Evolutionary conservation across 2,113 vertebrate species (phyloP).

Genomic region (Martes martes): DNA sequence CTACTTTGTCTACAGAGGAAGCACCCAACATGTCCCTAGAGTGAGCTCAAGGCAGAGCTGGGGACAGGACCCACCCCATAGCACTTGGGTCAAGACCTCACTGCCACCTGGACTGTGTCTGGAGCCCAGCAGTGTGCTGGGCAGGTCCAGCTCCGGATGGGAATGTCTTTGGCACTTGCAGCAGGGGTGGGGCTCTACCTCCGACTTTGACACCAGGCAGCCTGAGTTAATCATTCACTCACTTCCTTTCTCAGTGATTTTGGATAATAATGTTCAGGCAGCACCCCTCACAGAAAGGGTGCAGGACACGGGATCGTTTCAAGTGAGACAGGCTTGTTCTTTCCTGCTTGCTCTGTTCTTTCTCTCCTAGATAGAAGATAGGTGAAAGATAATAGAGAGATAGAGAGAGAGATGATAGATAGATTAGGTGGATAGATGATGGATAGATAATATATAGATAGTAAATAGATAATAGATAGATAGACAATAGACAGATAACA

Average conservation of each 20-base stretch:
- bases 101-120: neutral
- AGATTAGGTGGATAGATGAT: neutral
- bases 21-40: neutral
- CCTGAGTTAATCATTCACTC: no score
- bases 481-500: neutral
- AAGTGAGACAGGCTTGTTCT: neutral
- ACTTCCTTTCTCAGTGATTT: neutral
- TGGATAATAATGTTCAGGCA: neutral
- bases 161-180: neutral
- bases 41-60: neutral
- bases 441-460: neutral
- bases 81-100: neutral
- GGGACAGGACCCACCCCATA: neutral
- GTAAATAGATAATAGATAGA: no score
- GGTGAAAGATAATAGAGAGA: neutral
- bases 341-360: neutral
- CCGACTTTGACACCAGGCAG: neutral
- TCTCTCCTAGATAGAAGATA: neutral
- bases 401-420: neutral
- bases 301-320: accelerated
- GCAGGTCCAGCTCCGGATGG: accelerated
- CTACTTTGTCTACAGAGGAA: neutral
- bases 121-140: accelerated
- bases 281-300: no score
- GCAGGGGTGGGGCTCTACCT: neutral